phyloP scores from a whole-genome alignment of 2,113 vertebrate species.

The Arenaria interpres region DNA sequence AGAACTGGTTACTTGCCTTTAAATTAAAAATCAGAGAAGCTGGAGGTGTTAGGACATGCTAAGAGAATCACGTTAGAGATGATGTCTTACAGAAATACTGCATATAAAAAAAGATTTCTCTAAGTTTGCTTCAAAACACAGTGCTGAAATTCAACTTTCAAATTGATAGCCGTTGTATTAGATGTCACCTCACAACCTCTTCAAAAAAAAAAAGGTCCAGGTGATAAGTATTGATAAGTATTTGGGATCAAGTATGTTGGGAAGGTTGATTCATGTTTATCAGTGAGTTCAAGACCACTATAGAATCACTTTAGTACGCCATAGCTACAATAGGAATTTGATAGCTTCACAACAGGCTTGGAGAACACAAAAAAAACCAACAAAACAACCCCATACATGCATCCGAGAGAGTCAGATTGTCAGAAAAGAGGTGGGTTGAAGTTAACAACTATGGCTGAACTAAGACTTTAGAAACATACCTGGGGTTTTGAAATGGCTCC shows the following conservation, averaged over 20 bases:
- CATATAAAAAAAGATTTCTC: background rate
- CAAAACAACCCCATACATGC: no score
- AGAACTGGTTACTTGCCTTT: background rate
- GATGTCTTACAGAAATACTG: background rate
- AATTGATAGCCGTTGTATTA: background rate
- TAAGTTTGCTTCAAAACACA: background rate
- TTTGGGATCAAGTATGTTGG: background rate
- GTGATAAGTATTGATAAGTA: background rate
- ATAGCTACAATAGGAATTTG: background rate
- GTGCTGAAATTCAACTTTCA: background rate
- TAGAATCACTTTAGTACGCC: background rate
- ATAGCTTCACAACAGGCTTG: background rate
- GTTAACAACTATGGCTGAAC: background rate
- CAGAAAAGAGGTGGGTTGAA: background rate
- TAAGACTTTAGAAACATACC: background rate
- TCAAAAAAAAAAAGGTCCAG: background rate
- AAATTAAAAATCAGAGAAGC: background rate
- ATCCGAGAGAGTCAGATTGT: background rate
- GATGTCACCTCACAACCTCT: background rate
- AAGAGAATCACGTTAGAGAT: background rate
- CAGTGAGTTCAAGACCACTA: background rate
- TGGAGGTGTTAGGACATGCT: background rate
- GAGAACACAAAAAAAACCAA: background rate
- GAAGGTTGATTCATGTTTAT: background rate
- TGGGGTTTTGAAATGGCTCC: background rate